Evolutionary conservation across 2,113 vertebrate genomes (phyloP).

Genomic region (Syngnathus typhle): DNA sequence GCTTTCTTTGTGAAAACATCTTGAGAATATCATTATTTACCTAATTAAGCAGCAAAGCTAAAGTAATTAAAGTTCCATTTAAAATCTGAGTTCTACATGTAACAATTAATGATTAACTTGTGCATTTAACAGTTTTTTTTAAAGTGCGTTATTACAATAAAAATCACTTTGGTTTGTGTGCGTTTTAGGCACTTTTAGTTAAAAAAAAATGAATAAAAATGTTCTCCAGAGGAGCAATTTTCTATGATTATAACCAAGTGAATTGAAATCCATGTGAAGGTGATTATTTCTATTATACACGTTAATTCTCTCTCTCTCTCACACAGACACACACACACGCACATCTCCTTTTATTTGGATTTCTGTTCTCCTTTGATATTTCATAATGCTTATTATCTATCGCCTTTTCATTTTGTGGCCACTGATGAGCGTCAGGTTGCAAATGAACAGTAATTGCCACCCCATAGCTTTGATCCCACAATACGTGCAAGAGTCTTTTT

Average conservation of each 20-base stretch:
- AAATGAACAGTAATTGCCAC: slow-evolving; percentile 75
- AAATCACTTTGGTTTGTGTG: neutral
- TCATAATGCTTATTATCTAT: slow-evolving; percentile 72
- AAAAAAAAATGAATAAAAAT: neutral
- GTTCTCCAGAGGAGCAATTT: neutral
- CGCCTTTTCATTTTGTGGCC: slow-evolving; percentile 67
- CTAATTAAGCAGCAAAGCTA: neutral
- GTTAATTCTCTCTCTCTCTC: slow-evolving; percentile 47
- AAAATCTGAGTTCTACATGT: neutral
- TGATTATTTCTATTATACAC: slow-evolving; percentile 72
- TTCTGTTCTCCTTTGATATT: slow-evolving; percentile 65
- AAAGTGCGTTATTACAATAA: neutral
- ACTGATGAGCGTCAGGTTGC: slow-evolving; percentile 65
- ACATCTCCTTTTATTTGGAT: slow-evolving; percentile 66
- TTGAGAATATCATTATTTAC: neutral
- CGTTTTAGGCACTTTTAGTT: neutral
- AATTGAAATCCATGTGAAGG: slow-evolving; percentile 62
- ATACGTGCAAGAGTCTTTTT: slow-evolving; percentile 53
- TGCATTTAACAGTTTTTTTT: neutral
- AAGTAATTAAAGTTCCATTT: neutral
- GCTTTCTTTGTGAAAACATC: too few relatives aligned
- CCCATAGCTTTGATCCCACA: slow-evolving; percentile 61
- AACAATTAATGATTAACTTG: neutral
- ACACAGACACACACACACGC: too few relatives aligned
- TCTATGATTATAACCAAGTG: slow-evolving; percentile 9